Percentiles rank a stretch among this genome's conserved stretches.
Evolutionary conservation across 2,113 vertebrate species (phyloP).

Genomic region (Pseudorhombus dupliciocellatus): DNA sequence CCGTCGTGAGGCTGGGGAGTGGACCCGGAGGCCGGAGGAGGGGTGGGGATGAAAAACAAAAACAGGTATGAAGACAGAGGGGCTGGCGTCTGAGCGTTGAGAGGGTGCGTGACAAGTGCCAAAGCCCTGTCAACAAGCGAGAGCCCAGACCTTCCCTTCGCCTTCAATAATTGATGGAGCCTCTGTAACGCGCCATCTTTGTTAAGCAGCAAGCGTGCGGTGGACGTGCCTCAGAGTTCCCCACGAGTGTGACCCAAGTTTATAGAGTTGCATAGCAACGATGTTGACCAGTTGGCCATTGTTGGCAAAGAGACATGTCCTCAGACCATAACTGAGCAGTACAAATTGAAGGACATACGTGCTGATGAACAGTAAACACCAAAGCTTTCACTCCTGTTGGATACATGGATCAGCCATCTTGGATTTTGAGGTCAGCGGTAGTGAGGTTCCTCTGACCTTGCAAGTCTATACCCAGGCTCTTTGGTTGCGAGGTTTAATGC

Average conservation of each 20-base stretch:
- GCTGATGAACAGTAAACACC: too few relatives aligned
- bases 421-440: too few relatives aligned
- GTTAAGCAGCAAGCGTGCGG: constrained; percentile 52
- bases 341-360: too few relatives aligned
- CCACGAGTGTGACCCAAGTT: not conserved
- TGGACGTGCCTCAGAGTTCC: constrained; percentile 13
- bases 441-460: too few relatives aligned
- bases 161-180: constrained; percentile 80
- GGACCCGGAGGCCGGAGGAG: not conserved
- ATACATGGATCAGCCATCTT: too few relatives aligned
- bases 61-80: constrained; percentile 38
- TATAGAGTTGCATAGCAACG: too few relatives aligned
- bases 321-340: too few relatives aligned
- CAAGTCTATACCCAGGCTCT: too few relatives aligned
- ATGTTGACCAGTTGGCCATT: too few relatives aligned
- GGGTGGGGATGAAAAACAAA: not conserved
- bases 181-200: constrained; percentile 70
- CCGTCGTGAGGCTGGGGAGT: constrained; percentile 5
- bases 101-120: constrained; percentile 69
- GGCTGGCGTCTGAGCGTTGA: constrained; percentile 14
- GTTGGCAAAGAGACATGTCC: too few relatives aligned
- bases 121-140: constrained; percentile 59
- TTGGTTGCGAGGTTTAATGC: too few relatives aligned
- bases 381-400: too few relatives aligned
- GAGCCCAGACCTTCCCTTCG: constrained; percentile 69